Base-by-base conservation (phyloP, 1,140 invertebrate genomes). In the Brachionus rubens region DNA sequence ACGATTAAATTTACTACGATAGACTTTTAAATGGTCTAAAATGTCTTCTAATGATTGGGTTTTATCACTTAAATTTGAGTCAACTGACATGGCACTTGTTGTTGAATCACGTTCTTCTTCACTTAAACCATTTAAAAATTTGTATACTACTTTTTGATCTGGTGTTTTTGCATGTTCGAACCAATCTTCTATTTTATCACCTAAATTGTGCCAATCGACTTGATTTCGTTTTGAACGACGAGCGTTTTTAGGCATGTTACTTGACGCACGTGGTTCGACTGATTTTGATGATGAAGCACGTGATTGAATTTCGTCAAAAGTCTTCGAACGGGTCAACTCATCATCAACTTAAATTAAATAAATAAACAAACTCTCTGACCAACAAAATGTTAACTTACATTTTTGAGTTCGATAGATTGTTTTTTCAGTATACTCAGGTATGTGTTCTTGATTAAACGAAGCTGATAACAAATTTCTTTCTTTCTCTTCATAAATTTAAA, bases 31-130 rank as follows among this genome's bases (percentile, higher is more conserved):
- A 30, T 50, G 43, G 19, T 70, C 41, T n/a, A 70, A 19, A 30
- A 70, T 70, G n/a, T 70, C 67, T 21, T 70, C 67, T 7, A 70
- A 47, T 21, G 67, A 70, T 40, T 70, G 67, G 12, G 47, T n/a
- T 10, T 50, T 70, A 4, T 70, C 67, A 28, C 67, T 70, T 10
- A 70, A 7, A 26, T 14, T 50, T 21, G 56, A 62, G n/a, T 54
- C 50, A 62, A 5, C 9, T 14, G 56, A 70, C 41, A 70, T 30
- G 2, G 21, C 33, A 26, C 43, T 50, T 36, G n/a, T 47, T 16
- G 33, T 46, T n/a, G n/a, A 26, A 36, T 12, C 46, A 7, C 28
- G 14, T 30, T 70, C 47, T 30, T 70, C 67, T 30, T 70, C 47
- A 28, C 24, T 70, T 28, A 70, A 19, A 21, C 46, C 43, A 2